Base-by-base conservation (phyloP, 1,140 invertebrate genomes). In the Goniozus legneri region DNA sequence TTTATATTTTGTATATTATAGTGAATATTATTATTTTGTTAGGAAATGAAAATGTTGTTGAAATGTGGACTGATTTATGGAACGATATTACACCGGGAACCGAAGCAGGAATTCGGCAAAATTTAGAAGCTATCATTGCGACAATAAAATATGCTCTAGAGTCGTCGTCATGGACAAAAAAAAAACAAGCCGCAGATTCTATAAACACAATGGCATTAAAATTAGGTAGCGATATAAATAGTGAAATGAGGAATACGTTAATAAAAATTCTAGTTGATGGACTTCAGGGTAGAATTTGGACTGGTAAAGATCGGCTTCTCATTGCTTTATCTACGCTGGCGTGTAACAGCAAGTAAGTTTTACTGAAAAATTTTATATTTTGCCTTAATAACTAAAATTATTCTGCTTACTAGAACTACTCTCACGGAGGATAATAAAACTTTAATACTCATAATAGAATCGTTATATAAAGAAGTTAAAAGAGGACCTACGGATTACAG, bases 1-100 rank as follows among this genome's bases (percentile, higher is more conserved):
- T 6, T 40, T 42, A 36, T 37, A 18, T 21, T n/a, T 15, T 21
- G 27, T 4, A 7, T 19, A 27, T 1, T 8, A 10, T 22, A 16
- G 30, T 16, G 7, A 19, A 42, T 49, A 44, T 34, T 46, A 41
- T 51, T 27, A 27, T 36, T 34, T 6, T 8, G 7, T 35, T 14
- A 76, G 82, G 80, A 49, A 81, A 81, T 21, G 78, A 83, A 55
- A 73, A 77, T 22, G 82, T 82, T 8, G 79, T 87, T 35, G 84
- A 88, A 56, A 72, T 87, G 16, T 96, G 91, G 88, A 85, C 87
- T 50, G 92, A 95, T 65, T 76, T 96, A 2, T 97, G 93, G 93
- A 81, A 80, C 19, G 92, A 95, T 60, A 82, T 91, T 15, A 87
- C 89, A 32, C 90, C 91, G 8, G 86, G 89, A 8, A 88, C 85